Percentiles rank a stretch among this genome's conserved stretches.
These are phyloP conservation scores for Dasyurus viverrinus DNA, from an alignment of 2,113 vertebrate genomes.

Conservation along the genomic window DNA sequence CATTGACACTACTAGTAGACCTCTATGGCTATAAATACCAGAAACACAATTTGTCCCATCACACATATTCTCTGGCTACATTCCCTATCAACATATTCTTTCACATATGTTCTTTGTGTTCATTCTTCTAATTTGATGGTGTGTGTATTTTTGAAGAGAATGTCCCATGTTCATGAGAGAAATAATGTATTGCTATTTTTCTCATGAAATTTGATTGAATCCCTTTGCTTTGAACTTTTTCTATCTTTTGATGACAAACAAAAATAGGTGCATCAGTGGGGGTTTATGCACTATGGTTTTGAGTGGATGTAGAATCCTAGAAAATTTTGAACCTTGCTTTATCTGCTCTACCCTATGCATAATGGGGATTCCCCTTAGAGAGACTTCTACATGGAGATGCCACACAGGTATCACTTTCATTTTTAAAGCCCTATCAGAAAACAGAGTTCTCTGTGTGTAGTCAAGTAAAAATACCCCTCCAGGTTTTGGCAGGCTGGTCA, in stretches of 20 bases:
- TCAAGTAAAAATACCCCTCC: not conserved
- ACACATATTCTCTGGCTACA: not conserved
- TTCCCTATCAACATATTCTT: not conserved
- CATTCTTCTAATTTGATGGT: not conserved
- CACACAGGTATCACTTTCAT: not conserved
- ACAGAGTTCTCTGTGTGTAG: not conserved
- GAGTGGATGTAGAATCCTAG: not conserved
- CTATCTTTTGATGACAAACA: not conserved
- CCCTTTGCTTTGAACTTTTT: not conserved
- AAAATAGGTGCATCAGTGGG: not conserved
- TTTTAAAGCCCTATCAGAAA: conserved; percentile 33
- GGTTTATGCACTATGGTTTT: not conserved
- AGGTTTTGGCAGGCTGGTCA: conserved; percentile 48
- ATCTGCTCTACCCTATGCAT: not conserved
- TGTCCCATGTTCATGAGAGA: not conserved
- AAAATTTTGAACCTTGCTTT: not conserved
- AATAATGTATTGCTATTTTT: not conserved
- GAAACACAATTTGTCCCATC: not conserved
- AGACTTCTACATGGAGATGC: not conserved
- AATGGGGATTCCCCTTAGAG: not conserved
- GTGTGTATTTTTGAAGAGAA: not conserved
- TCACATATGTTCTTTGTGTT: not conserved
- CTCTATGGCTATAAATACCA: not conserved
- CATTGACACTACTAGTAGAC: not conserved
- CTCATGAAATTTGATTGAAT: not conserved